Evolutionary conservation across 1,140 invertebrate species (phyloP), one percentile per base, ranked within the genome.

Genomic region (Heterodera schachtii): DNA sequence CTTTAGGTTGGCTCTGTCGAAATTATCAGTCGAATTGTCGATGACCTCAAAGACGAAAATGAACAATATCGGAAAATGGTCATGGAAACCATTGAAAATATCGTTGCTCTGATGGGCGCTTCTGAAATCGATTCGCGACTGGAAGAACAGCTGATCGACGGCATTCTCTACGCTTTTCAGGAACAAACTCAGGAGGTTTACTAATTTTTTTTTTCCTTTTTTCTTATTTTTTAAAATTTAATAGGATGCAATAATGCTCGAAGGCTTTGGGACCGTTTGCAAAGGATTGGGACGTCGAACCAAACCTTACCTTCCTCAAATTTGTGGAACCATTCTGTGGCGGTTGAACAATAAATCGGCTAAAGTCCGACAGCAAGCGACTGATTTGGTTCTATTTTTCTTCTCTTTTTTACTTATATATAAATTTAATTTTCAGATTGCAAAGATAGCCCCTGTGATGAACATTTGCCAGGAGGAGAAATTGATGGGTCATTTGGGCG

Each of bases 21-120:
- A 92, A 99, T 99, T 80, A 96, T 99, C 77, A 96, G 96, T 90
- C 93, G 97, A 76, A 96, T 99, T 67, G 98, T 99, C 0, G 97
- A 99, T 88, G 97, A 99, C 91, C 91, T 99, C 52, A 99, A 99
- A 91, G 97, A 99, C 91, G 97, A 99, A 91, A 98, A 98, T 91
- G 98, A 99, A 91, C 96, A 98, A 88, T 99, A 99, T 90, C 93
- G 98, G 82, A 99, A 99, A 92, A 99, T 99, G 97, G 97, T 99
- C 0, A 99, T 99, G 96, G 98, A 99, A 91, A 98, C 96, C 0
- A 98, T 99, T 83, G 98, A 99, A 90, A 99, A 99, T 91, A 92
- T 98, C 80, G 96, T 99, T 93, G 95, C 94, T 7, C 97, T 98
- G 90, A 92, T 99, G 31, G 98, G 98, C 57, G 96, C 97, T 0